Percentiles rank a stretch among this genome's conserved stretches.
Evolutionary conservation across 2,113 vertebrate species (phyloP).

Genomic region (Apteryx owenii): DNA sequence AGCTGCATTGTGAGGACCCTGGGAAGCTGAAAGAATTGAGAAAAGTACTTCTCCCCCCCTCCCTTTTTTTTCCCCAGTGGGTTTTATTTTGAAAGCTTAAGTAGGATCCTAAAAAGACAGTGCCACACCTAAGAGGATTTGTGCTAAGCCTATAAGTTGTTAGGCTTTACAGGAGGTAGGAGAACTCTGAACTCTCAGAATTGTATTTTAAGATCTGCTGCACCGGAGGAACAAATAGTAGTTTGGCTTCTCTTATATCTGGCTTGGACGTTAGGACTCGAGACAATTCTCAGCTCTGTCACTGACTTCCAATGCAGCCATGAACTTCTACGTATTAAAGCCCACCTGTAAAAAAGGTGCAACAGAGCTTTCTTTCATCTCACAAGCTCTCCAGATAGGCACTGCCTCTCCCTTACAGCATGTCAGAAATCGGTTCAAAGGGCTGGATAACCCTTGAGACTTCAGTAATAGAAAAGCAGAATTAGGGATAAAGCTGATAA

Average conservation of each 20-base stretch:
- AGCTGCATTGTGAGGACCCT: constrained; percentile 42
- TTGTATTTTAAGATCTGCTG: not conserved
- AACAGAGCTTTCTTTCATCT: not conserved
- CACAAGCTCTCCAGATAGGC: not conserved
- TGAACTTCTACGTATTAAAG: not conserved
- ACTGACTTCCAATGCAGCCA: not conserved
- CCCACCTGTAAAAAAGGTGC: not conserved
- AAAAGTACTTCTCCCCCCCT: not conserved
- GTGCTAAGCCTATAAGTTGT: not conserved
- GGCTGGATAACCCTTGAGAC: not conserved
- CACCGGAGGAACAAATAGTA: not conserved
- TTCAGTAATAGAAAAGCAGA: not conserved
- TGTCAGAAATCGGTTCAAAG: constrained; percentile 12
- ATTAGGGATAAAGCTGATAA: constrained; percentile 12
- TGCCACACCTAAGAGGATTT: not conserved
- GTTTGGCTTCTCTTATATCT: not conserved
- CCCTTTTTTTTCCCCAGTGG: fast-evolving
- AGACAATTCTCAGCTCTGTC: not conserved
- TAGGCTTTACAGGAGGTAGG: not conserved
- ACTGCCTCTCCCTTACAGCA: not conserved
- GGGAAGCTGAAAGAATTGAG: constrained; percentile 36
- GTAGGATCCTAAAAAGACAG: not conserved
- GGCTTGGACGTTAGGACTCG: not conserved
- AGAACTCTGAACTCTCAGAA: not conserved
- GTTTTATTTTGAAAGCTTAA: not conserved